phyloP scores from a whole-genome alignment of 2,797 vertebrate species.

The Eurystomus glaucurus region DNA sequence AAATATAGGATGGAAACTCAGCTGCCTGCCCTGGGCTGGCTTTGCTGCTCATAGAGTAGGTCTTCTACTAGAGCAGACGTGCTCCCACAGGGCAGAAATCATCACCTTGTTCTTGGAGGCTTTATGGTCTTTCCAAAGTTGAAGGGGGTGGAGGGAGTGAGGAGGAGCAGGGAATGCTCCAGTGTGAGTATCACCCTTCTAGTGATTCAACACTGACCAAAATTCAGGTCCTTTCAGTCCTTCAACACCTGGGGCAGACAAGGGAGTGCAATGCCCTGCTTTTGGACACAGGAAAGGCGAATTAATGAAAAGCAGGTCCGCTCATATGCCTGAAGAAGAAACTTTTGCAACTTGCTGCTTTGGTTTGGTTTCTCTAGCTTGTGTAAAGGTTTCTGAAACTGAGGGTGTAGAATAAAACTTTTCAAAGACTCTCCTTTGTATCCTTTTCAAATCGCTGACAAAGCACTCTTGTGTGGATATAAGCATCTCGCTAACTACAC shows the following conservation, averaged over 20 bases:
- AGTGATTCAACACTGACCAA: accelerated
- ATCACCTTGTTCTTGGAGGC: background rate
- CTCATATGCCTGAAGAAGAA: background rate
- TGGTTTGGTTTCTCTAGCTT: constrained; percentile 1
- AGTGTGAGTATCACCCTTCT: background rate
- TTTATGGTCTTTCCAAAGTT: background rate
- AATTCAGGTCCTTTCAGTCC: background rate
- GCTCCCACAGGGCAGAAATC: background rate
- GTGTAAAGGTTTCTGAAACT: background rate
- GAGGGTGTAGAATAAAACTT: background rate
- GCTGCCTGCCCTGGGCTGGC: background rate
- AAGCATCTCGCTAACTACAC: background rate
- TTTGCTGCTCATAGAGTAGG: background rate
- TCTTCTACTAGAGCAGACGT: background rate
- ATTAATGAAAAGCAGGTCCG: background rate
- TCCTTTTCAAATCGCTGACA: background rate
- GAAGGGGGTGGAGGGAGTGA: background rate
- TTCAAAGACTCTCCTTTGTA: accelerated
- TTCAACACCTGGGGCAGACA: background rate
- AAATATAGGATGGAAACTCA: background rate
- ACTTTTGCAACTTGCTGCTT: background rate
- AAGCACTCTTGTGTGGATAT: background rate
- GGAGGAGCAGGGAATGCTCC: background rate
- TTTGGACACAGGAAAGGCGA: background rate
- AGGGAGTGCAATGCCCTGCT: background rate